These are phyloP conservation scores for Zootermopsis nevadensis DNA, from an alignment of 2,888 invertebrate species.

Conservation along the genomic window DNA sequence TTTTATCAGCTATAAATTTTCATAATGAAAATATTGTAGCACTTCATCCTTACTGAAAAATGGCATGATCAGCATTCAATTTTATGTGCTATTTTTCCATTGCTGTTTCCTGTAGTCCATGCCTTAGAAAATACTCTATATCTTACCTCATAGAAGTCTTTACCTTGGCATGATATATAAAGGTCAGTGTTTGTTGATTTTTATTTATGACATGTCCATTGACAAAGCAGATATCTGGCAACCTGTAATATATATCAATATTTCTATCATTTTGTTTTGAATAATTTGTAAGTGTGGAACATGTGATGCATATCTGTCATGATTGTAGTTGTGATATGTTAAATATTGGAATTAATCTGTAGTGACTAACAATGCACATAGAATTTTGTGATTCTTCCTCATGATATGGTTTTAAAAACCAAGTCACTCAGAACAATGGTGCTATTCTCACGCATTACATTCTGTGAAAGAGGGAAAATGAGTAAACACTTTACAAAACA, in stretches of 20 bases:
- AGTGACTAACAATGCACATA: constrained; percentile 19
- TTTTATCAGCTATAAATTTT: too few species aligned
- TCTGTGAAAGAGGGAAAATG: constrained; percentile 14
- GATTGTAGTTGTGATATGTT: constrained; percentile 22
- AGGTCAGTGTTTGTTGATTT: too few species aligned
- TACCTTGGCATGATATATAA: too few species aligned
- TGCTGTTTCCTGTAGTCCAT: too few species aligned
- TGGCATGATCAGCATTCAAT: too few species aligned
- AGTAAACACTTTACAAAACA: constrained; percentile 28
- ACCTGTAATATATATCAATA: neutral
- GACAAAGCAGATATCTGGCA: constrained; percentile 14
- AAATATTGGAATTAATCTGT: neutral
- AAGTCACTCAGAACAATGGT: constrained; percentile 6
- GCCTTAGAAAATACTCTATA: too few species aligned
- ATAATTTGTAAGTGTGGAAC: constrained; percentile 40
- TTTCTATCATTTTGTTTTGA: constrained; percentile 27
- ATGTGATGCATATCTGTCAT: constrained; percentile 34
- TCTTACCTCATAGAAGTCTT: too few species aligned
- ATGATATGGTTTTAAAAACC: neutral
- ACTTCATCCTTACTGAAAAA: too few species aligned
- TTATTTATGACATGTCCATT: too few species aligned
- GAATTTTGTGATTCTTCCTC: constrained; percentile 8
- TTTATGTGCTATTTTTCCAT: too few species aligned
- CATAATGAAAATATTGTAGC: too few species aligned
- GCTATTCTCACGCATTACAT: neutral